Conservation (phyloP, 2,113 vertebrate species). For the Phalacrocorax aristotelis region DNA sequence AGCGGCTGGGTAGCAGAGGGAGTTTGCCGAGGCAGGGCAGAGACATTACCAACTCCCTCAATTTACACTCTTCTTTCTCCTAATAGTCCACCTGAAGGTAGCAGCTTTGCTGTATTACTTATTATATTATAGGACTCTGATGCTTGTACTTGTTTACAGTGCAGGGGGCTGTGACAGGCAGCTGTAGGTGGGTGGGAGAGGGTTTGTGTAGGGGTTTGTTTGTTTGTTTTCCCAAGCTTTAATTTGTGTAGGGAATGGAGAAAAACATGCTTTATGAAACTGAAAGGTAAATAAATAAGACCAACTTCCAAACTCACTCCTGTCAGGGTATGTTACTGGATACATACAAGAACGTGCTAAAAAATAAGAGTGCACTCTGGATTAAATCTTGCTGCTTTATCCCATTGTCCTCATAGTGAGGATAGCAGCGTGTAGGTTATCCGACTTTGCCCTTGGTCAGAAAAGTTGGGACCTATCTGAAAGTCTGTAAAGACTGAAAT, state of each 20-base stretch:
- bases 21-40: neutral
- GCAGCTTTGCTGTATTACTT: neutral
- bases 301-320: neutral
- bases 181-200: neutral
- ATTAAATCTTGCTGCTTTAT: neutral
- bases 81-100: neutral
- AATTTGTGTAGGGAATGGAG: neutral
- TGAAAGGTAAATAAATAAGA: neutral
- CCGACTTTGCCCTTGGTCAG: neutral
- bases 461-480: neutral
- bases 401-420: neutral
- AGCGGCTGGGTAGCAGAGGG: neutral
- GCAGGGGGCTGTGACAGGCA: neutral
- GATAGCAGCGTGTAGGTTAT: neutral
- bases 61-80: neutral
- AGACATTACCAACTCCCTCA: neutral
- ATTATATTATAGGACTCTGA: neutral
- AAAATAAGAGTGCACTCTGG: neutral
- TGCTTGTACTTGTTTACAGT: neutral
- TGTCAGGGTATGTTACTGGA: neutral
- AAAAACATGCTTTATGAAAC: neutral
- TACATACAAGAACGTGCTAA: neutral
- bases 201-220: neutral
- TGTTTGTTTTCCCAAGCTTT: neutral
- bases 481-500: neutral